Evolutionary conservation across 2,113 vertebrate species (phyloP), one percentile per base, ranked within the genome.

Genomic region (Fukomys damarensis): DNA sequence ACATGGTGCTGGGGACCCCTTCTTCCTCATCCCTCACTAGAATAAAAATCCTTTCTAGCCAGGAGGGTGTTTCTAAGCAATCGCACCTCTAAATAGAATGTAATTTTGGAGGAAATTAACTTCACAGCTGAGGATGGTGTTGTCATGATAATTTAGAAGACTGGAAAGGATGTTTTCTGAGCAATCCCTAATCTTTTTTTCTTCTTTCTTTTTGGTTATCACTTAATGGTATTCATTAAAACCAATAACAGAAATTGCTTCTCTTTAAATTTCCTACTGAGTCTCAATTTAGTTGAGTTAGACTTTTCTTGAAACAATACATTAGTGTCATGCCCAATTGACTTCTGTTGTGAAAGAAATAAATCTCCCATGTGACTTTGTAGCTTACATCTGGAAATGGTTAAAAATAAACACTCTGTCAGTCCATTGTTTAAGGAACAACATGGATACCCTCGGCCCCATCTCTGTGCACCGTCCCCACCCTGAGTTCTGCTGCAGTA

Each of bases 191-290:
- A 97, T 98, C 95, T 98, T 98, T 84, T 93, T 97, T 82, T 90
- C 84, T 91, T 96, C 74, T 97, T 89, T 97, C 93, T 98, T 98
- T 98, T 98, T 97, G 61, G 74, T 97, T 98, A 98, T 98, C 98
- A 96, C 96, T 98, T 98, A 98, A 98, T 97, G 97, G 85, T 94
- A 98, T 98, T 98, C 98, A 98, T 98, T 99, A 98, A 99, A 99
- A 98, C 91, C 43, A 82, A 97, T 98, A 98, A 98, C 88, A 98
- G 97, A 97, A 98, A 98, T 98, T 58, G 10, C 95, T 98, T 98
- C 95, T 97, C 96, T 98, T 98, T 98, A 98, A 97, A 98, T 98
- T 97, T 98, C 97, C 96, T 95, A 96, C 96, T 66, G 85, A 81
- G 79, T 97, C 92, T 97, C 80, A 72, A 97, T 98, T 98, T 96